Evolutionary conservation across 2,888 invertebrate species (phyloP).

Genomic region (Microdon myrmicae): DNA sequence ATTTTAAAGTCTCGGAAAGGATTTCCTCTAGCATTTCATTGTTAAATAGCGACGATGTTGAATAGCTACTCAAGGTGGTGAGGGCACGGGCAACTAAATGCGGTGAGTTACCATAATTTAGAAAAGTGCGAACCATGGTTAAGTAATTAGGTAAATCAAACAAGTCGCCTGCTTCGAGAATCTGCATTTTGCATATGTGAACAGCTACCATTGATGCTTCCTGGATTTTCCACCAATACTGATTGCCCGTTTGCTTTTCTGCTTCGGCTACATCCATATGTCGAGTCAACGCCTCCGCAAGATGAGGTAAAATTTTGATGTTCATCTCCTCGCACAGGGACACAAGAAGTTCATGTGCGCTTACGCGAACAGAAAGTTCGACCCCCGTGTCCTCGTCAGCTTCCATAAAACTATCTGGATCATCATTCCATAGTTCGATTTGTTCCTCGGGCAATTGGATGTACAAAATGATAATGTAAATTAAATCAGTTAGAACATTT

Average conservation of each 20-base stretch:
- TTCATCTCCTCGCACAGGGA: slow-evolving; percentile 70
- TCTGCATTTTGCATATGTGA: slow-evolving; percentile 68
- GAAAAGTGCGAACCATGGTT: slow-evolving; percentile 62
- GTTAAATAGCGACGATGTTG: slow-evolving; percentile 63
- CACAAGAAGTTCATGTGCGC: slow-evolving; percentile 73
- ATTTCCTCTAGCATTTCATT: slow-evolving; percentile 64
- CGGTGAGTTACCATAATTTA: slow-evolving; percentile 62
- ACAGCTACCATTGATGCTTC: slow-evolving; percentile 75
- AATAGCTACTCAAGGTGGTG: slow-evolving; percentile 65
- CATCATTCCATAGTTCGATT: slow-evolving; percentile 72
- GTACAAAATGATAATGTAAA: slow-evolving; percentile 75
- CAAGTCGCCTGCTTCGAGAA: slow-evolving; percentile 62
- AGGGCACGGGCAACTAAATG: slow-evolving; percentile 64
- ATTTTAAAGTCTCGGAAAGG: slow-evolving; percentile 61
- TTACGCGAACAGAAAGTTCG: slow-evolving; percentile 74
- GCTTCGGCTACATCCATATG: slow-evolving; percentile 72
- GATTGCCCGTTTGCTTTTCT: slow-evolving; percentile 67
- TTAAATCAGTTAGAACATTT: slow-evolving; percentile 72
- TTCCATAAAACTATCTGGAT: slow-evolving; percentile 76
- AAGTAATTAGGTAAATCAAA: slow-evolving; percentile 66
- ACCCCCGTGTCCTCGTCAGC: slow-evolving; percentile 75
- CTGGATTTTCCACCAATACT: slow-evolving; percentile 74
- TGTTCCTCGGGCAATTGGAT: slow-evolving; percentile 79
- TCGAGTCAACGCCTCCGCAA: slow-evolving; percentile 71
- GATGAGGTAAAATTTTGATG: slow-evolving; percentile 69